phyloP scores from a whole-genome alignment of 2,888 invertebrate species.

The Lasioglossum malachurum region DNA sequence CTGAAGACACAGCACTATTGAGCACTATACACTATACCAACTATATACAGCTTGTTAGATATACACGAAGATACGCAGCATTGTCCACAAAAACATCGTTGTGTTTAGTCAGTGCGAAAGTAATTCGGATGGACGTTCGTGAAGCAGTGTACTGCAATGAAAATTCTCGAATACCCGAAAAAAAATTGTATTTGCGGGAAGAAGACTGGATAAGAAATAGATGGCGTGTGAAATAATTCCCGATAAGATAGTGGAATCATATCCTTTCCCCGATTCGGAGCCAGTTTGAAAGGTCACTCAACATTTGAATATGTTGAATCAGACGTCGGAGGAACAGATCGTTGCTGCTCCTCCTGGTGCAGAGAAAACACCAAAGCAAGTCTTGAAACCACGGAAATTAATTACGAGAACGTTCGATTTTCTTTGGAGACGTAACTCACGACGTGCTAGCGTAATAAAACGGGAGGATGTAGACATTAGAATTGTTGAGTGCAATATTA shows the following conservation, averaged over 20 bases:
- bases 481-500: slow-evolving; percentile 47
- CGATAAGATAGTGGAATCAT: slow-evolving; percentile 50
- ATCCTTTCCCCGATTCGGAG: slow-evolving; percentile 25
- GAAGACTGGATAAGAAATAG: slow-evolving; percentile 48
- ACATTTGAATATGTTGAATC: slow-evolving; percentile 59
- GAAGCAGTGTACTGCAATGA: slow-evolving; percentile 3
- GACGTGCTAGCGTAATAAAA: slow-evolving; percentile 35
- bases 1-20: no score
- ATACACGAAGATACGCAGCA: not conserved
- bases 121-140: slow-evolving; percentile 16
- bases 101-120: slow-evolving; percentile 16
- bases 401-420: slow-evolving; percentile 67
- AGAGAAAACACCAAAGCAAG: slow-evolving; percentile 45
- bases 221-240: slow-evolving; percentile 55
- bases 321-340: slow-evolving; percentile 56
- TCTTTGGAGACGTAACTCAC: slow-evolving; percentile 64
- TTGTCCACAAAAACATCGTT: slow-evolving; percentile 33
- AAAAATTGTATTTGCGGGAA: slow-evolving; percentile 10
- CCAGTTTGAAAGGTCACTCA: slow-evolving; percentile 32
- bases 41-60: not conserved
- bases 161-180: not conserved
- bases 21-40: no score
- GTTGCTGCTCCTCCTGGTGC: slow-evolving; percentile 35
- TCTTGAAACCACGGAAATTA: slow-evolving; percentile 65
- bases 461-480: slow-evolving; percentile 47